These are phyloP conservation scores for Anguilla marmorata DNA, from an alignment of 2,797 vertebrate genomes.

Conservation along the genomic window DNA sequence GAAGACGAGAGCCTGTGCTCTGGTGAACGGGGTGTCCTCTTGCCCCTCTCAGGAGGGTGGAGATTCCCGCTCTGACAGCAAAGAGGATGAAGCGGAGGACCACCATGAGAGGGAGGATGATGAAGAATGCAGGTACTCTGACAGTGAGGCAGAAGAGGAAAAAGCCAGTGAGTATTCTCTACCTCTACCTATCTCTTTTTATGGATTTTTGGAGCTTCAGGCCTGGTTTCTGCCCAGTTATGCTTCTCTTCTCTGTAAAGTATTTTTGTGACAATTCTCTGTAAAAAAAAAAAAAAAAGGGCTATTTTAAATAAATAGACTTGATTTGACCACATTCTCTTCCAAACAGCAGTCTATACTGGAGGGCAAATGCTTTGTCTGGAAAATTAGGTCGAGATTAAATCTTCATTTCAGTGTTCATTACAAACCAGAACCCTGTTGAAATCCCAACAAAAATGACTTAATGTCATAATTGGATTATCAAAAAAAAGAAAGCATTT, in stretches of 20 bases:
- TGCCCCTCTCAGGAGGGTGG: constrained; percentile 59
- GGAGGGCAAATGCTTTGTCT: not conserved
- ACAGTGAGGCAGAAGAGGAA: constrained; percentile 63
- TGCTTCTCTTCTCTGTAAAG: too few relatives aligned
- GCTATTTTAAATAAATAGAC: too few relatives aligned
- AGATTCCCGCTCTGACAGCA: constrained; percentile 47
- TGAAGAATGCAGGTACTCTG: constrained; percentile 54
- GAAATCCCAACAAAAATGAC: not conserved
- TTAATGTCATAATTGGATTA: not conserved
- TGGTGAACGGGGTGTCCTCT: constrained; percentile 58
- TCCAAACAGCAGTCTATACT: not conserved
- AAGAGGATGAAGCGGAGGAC: constrained; percentile 53
- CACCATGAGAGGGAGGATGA: constrained; percentile 46
- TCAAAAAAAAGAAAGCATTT: not conserved
- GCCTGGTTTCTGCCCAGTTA: too few relatives aligned
- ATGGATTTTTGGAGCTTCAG: too few relatives aligned
- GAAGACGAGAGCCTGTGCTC: constrained; percentile 56
- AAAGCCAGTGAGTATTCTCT: constrained; percentile 64
- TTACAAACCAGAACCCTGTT: not conserved
- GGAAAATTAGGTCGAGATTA: not conserved
- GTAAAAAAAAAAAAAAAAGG: too few relatives aligned
- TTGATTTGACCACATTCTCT: not conserved
- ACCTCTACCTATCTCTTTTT: too few relatives aligned
- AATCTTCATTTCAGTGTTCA: not conserved
- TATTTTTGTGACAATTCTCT: too few relatives aligned